These are phyloP conservation scores for Pachyuromys duprasi DNA, from an alignment of 2,797 vertebrate species.

Conservation along the genomic window DNA sequence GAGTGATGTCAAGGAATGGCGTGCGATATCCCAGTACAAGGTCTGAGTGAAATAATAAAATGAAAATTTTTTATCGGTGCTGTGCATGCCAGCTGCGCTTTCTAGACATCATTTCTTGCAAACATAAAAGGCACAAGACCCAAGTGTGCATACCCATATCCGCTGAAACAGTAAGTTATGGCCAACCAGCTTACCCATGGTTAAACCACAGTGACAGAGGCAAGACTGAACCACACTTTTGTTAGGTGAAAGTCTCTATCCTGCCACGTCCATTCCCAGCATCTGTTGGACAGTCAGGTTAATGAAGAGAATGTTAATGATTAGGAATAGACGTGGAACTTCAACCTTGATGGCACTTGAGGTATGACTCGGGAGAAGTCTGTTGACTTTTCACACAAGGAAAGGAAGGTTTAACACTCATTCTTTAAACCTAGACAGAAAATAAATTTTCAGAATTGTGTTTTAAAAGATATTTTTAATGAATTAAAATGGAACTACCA, in stretches of 20 bases:
- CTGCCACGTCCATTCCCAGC: not conserved
- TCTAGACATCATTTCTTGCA: not conserved
- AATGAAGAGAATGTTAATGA: slow-evolving; percentile 26
- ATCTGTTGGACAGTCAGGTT: not conserved
- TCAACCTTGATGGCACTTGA: not conserved
- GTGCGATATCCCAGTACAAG: not conserved
- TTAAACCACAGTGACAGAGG: not conserved
- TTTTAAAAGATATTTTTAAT: not conserved
- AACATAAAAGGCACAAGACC: slow-evolving; percentile 8
- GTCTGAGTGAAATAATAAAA: not conserved
- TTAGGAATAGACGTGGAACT: not conserved
- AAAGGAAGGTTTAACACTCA: not conserved
- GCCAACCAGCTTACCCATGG: not conserved
- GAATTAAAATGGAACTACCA: not conserved
- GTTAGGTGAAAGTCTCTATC: not conserved
- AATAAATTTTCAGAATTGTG: not conserved
- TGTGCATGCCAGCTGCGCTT: not conserved
- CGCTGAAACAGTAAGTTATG: not conserved
- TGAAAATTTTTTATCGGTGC: not conserved
- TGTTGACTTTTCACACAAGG: slow-evolving; percentile 1
- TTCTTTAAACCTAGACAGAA: slow-evolving; percentile 50
- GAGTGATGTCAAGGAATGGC: not conserved
- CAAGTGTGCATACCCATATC: not conserved
- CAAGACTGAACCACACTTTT: slow-evolving; percentile 9
- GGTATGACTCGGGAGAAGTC: not conserved